A percentile compares a stretch with the other conserved stretches of the same genome.
phyloP scores from a whole-genome alignment of 2,888 invertebrate species.

The Candidula unifasciata region DNA sequence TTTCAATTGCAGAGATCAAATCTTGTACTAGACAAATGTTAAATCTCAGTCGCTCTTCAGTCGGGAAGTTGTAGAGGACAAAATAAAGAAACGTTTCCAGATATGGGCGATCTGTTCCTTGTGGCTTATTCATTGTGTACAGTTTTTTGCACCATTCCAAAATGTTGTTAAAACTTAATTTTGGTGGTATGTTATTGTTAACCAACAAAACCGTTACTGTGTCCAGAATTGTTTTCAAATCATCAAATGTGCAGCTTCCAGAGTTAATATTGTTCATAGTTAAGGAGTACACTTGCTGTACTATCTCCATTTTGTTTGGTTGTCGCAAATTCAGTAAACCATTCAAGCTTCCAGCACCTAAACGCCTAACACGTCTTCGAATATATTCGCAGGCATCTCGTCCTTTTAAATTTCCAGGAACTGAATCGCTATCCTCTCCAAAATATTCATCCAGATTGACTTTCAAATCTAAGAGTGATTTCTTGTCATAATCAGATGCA shows the following conservation, averaged over 20 bases:
- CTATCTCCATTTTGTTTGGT: slow-evolving; percentile 22
- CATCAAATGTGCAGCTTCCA: slow-evolving; percentile 10
- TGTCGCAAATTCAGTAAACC: slow-evolving; percentile 51
- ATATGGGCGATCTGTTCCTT: slow-evolving; percentile 33
- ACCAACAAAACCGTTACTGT: slow-evolving; percentile 28
- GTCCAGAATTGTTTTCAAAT: slow-evolving; percentile 26
- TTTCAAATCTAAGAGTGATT: slow-evolving; percentile 55
- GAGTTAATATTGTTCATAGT: not conserved
- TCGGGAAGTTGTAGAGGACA: slow-evolving; percentile 60
- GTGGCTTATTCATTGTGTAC: slow-evolving; percentile 5
- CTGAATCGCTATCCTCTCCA: slow-evolving; percentile 58
- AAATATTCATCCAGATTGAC: slow-evolving; percentile 61
- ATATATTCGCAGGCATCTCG: slow-evolving; percentile 56
- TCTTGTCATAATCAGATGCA: slow-evolving; percentile 35
- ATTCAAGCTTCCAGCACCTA: slow-evolving; percentile 56
- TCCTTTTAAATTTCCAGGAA: slow-evolving; percentile 34
- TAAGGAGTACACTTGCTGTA: not conserved
- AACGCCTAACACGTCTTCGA: slow-evolving; percentile 53
- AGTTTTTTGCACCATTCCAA: slow-evolving; percentile 37
- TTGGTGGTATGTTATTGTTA: not conserved
- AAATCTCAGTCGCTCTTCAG: slow-evolving; percentile 45
- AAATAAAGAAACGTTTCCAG: slow-evolving; percentile 59
- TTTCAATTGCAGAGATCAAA: slow-evolving; percentile 54
- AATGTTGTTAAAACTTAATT: slow-evolving; percentile 3
- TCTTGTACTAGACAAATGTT: slow-evolving; percentile 42